Base-by-base conservation (phyloP, 1,140 invertebrate species). In the Danaus plexippus region DNA sequence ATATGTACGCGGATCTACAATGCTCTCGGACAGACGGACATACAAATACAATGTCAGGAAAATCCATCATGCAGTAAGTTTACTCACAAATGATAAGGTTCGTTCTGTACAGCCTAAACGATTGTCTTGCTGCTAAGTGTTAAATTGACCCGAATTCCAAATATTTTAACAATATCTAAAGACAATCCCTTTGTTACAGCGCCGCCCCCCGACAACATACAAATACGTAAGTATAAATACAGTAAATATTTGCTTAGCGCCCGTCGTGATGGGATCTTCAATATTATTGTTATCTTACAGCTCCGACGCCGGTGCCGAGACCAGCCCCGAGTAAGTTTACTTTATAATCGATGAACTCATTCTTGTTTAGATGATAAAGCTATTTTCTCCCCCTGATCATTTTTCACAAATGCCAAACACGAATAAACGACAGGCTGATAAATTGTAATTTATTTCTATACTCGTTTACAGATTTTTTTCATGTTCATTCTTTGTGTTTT, bases 41-140 rank as follows among this genome's bases (percentile, higher is more conserved):
- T 77, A 15, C 43, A 62, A 11, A 73, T 77, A 43, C 54, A 66
- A 11, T 77, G 75, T 54, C 57, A 69, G 13, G 66, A 71, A 0
- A 68, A 66, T 15, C 66, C 63, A 9, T 42, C 59, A 50, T 77
- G 75, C 44, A 11, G 75, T 77, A 63, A 69, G 68, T 66, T 44
- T 43, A 42, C 11, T 22, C 22, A 15, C 7, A 32, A 32, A 8
- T 32, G 1, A 32, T 32, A 32, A 5, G 22, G 7, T 32, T 32
- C 22, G 22, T 32, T 32, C 5, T 32, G 22, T 32, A 32, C 22
- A 32, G 22, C 22, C 7, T 32, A 32, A n/a, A 32, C 22, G 7
- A 32, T 32, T 8, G 22, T 32, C 22, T 32, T 32, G 7, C 22
- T 32, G 22, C 22, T 6, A 32, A 32, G 22, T 32, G 22, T 32